Base-by-base conservation (phyloP, 1,140 invertebrate genomes). In the Stegodyphus dumicola region DNA sequence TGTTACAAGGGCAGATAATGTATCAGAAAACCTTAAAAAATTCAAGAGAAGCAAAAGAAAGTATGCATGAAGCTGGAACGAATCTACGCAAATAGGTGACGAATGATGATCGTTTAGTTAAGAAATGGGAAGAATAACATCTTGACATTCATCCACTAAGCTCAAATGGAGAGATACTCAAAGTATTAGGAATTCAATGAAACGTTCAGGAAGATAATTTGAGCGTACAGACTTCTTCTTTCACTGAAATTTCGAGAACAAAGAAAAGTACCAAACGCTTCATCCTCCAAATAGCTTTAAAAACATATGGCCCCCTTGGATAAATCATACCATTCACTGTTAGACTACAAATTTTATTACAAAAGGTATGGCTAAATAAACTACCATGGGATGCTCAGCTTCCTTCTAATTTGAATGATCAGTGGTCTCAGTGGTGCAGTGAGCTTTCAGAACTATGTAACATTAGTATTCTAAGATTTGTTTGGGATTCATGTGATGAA, bases 21-120 rank as follows among this genome's bases (percentile, higher is more conserved):
- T 53, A 9, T 3, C 13, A 53, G 2, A 54, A 33, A 49, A 33
- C n/a, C n/a, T 15, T 69, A 69, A 10, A 51, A 56, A 70, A 70
- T 54, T 79, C 77, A 11, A 11, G 11, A 18, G 15, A 53, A 53
- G 65, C 65, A 15, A 79, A 70, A 53, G 9, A 9, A 13, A 67
- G 52, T 2, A 79, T 79, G 77, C 7, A 10, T 69, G 52, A 6
- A 51, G 52, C 77, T 17, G 64, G 17, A 2, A 69, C 64, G 65
- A 69, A 9, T 49, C 17, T 79, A 7, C 49, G 77, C 9, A 69
- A 79, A 70, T 79, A 65, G 77, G 18, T 54, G 9, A 11, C 48
- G 5, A 53, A 79, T 51, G 52, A 67, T 51, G 1, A 9, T 9
- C 6, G n/a, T 13, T 56, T 79, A 15, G 54, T 17, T 6, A 13